A percentile compares a stretch with the other conserved stretches of the same genome.
Evolutionary conservation across 2,888 invertebrate species (phyloP).

Genomic region (Noctua janthe): DNA sequence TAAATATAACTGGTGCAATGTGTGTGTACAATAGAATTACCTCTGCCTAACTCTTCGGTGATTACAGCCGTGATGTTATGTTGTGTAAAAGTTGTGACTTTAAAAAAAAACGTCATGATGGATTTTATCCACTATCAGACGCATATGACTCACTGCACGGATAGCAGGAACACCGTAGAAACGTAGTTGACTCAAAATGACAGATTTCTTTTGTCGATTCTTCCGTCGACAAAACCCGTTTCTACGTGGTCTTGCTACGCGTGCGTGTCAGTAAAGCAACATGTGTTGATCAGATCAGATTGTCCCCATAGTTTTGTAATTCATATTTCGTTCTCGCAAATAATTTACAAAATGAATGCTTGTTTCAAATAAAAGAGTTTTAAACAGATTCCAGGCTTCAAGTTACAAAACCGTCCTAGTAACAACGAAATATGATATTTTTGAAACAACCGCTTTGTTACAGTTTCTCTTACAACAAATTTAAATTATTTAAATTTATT

Average conservation of each 20-base stretch:
- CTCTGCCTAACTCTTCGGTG: neutral
- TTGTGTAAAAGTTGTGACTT: neutral
- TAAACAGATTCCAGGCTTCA: slow-evolving; percentile 15
- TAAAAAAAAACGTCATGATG: neutral
- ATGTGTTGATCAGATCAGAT: neutral
- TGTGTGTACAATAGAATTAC: neutral
- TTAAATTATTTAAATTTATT: slow-evolving; percentile 69
- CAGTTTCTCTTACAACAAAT: slow-evolving; percentile 64
- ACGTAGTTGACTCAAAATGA: too few species aligned
- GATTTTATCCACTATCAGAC: neutral
- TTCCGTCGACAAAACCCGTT: too few species aligned
- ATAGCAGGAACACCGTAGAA: too few species aligned
- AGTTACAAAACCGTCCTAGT: slow-evolving; percentile 12
- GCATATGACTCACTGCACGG: neutral
- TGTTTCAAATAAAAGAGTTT: slow-evolving; percentile 30
- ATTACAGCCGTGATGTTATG: neutral
- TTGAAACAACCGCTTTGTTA: slow-evolving; percentile 54
- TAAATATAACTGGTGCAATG: neutral
- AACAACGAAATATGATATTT: slow-evolving; percentile 65
- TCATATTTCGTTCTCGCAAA: neutral
- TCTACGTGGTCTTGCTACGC: too few species aligned
- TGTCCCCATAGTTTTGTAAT: neutral
- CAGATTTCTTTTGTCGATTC: too few species aligned
- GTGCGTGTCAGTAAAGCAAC: neutral
- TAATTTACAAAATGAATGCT: slow-evolving; percentile 12